Evolutionary conservation across 2,113 vertebrate genomes (phyloP).

Genomic region (Pavo muticus): DNA sequence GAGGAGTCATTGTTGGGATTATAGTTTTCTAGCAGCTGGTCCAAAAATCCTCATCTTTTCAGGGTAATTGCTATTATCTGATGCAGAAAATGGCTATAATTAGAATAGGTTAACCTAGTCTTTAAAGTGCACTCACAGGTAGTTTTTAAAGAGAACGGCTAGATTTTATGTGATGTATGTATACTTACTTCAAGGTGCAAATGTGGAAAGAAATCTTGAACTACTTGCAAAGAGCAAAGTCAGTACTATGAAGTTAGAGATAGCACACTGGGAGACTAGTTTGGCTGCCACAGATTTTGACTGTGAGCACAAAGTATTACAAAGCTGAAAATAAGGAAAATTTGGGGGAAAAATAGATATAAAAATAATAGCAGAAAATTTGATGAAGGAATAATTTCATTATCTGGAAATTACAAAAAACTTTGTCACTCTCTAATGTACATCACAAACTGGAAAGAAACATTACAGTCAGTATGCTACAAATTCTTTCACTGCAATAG

Average conservation of each 20-base stretch:
- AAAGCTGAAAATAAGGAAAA: neutral
- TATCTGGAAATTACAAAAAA: neutral
- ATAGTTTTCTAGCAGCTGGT: neutral
- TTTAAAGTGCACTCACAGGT: neutral
- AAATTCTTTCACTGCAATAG: neutral
- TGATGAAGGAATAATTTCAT: neutral
- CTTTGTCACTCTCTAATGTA: accelerated
- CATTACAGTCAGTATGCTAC: neutral
- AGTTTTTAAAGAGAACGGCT: neutral
- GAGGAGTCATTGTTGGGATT: neutral
- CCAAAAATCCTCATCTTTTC: neutral
- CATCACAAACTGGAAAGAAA: neutral
- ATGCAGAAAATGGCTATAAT: neutral
- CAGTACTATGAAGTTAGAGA: neutral
- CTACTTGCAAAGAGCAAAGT: neutral
- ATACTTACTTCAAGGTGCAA: neutral
- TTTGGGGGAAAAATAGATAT: neutral
- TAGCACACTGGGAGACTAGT: neutral
- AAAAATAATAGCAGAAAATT: neutral
- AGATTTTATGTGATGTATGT: neutral
- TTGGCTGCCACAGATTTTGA: neutral
- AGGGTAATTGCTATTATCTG: neutral
- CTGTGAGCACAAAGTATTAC: accelerated
- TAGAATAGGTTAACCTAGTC: neutral
- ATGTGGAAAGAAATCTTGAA: neutral